phyloP scores from a whole-genome alignment of 1,140 invertebrate species.

The Rhynchophorus ferrugineus region DNA sequence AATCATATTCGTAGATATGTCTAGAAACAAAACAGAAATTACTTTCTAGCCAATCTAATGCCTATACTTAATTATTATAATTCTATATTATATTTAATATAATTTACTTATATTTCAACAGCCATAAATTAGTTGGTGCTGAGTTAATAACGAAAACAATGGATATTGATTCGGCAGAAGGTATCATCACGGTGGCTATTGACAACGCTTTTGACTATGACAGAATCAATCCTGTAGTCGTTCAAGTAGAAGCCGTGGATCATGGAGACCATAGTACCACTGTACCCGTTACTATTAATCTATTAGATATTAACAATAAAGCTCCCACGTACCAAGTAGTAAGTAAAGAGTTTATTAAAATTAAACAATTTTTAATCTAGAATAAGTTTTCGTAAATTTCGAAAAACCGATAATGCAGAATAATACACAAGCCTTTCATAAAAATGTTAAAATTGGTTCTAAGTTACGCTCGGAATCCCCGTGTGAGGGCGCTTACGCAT shows the following conservation, averaged over 20 bases:
- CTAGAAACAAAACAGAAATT: no score
- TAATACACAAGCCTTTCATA: not conserved
- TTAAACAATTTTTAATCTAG: not conserved
- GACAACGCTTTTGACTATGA: constrained; percentile 51
- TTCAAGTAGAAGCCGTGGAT: constrained; percentile 47
- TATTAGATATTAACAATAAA: constrained; percentile 52
- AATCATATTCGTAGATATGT: no score
- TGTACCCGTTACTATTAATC: constrained; percentile 45
- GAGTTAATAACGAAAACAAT: constrained; percentile 26
- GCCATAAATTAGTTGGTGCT: constrained; percentile 16
- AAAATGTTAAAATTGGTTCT: no score
- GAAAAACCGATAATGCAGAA: no score
- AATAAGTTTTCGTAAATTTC: no score
- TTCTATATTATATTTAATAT: no score
- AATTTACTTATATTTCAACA: no score
- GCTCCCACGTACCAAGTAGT: constrained; percentile 45
- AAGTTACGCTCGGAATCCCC: no score
- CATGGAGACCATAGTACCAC: constrained; percentile 43
- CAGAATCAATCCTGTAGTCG: constrained; percentile 45
- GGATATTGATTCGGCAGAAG: constrained; percentile 41
- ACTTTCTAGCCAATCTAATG: no score
- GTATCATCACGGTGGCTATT: constrained; percentile 42
- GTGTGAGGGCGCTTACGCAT: no score
- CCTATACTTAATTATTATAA: no score
- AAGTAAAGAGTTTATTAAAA: constrained; percentile 17